Evolutionary conservation across 2,113 vertebrate species (phyloP).

Genomic region (Camelus dromedarius): DNA sequence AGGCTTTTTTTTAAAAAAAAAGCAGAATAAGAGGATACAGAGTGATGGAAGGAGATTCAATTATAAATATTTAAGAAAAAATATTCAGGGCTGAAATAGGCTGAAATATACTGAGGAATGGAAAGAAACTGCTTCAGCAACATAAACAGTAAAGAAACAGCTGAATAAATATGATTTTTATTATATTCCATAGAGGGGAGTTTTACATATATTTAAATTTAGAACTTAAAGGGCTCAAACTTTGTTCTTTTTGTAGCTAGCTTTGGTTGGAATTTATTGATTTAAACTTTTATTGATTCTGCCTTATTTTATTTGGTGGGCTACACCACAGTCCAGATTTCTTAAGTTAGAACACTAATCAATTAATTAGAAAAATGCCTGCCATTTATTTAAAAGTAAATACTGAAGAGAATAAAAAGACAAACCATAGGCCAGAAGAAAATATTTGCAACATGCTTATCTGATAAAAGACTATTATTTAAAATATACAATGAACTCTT

Average conservation of each 20-base stretch:
- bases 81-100: background rate
- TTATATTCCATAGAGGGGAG: background rate
- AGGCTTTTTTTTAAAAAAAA: background rate
- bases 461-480: background rate
- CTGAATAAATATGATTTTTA: background rate
- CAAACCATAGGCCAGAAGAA: background rate
- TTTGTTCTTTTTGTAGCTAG: background rate
- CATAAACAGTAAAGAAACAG: background rate
- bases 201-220: background rate
- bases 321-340: background rate
- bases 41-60: background rate
- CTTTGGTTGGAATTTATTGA: background rate
- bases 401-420: background rate
- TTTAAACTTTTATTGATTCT: background rate
- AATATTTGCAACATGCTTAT: background rate
- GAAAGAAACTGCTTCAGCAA: conserved; percentile 15
- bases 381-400: background rate
- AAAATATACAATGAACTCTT: background rate
- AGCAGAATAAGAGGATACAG: background rate
- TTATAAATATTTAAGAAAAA: conserved; percentile 28
- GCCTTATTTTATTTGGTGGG: background rate
- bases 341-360: background rate
- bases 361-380: background rate
- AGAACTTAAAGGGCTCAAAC: background rate
- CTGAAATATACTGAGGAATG: conserved; percentile 12